Conservation (phyloP, 92 coral and sea anemone species). For the Zoanthus solanderi region DNA sequence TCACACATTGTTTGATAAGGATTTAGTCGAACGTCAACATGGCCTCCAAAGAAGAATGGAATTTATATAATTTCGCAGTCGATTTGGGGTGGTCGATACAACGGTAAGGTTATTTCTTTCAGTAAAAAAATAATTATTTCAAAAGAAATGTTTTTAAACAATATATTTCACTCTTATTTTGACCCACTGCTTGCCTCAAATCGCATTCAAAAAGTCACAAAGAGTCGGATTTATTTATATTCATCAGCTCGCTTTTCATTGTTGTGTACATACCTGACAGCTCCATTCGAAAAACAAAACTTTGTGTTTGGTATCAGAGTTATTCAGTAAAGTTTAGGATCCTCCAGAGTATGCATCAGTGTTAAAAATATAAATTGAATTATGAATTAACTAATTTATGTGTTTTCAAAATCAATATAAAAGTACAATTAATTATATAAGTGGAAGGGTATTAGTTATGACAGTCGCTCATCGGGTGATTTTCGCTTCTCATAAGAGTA, state of each 20-base stretch:
- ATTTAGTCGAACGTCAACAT: slow-evolving; percentile 19
- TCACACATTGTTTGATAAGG: slow-evolving; percentile 42
- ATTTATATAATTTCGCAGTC: slow-evolving; percentile 27
- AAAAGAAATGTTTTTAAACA: not conserved
- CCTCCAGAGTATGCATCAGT: not conserved
- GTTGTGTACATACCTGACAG: slow-evolving; percentile 42
- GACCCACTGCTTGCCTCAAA: not conserved
- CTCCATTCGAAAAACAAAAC: slow-evolving; percentile 9
- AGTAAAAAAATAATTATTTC: not conserved
- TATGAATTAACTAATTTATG: not conserved
- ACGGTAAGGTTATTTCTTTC: not conserved
- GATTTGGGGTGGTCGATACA: not conserved
- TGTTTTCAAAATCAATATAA: not conserved
- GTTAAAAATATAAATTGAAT: not conserved
- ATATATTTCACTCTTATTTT: not conserved
- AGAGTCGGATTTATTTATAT: slow-evolving; percentile 1
- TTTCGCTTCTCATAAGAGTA: not conserved
- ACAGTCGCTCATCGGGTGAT: not conserved
- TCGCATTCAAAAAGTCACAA: not conserved
- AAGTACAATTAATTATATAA: not conserved
- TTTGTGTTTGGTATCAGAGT: not conserved
- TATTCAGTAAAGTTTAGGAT: slow-evolving; percentile 13
- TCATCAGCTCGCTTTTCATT: slow-evolving; percentile 17
- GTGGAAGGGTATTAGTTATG: not conserved
- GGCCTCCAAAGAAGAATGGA: slow-evolving; percentile 43